phyloP scores from a whole-genome alignment of 2,888 invertebrate genomes.

The Platynereis dumerilii region DNA sequence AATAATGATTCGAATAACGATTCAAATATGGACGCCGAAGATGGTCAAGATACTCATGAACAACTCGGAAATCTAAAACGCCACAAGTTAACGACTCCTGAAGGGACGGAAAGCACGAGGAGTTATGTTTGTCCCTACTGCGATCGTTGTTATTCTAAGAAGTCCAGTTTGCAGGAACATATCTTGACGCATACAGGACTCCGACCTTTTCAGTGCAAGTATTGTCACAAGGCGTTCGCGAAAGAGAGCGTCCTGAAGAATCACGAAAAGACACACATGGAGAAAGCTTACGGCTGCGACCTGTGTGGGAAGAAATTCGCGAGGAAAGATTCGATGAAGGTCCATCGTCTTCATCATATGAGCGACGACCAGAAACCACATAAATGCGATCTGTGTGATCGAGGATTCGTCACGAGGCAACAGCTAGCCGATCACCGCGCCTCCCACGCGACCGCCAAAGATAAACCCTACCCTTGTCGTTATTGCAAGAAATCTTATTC shows the following conservation, averaged over 20 bases:
- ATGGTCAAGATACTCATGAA: no score
- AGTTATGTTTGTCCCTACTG: background rate
- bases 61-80: no score
- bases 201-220: background rate
- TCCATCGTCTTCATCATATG: background rate
- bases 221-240: background rate
- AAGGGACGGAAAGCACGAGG: background rate
- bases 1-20: no score
- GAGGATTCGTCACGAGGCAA: background rate
- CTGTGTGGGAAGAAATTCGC: background rate
- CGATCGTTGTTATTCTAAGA: background rate
- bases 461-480: background rate
- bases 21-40: no score
- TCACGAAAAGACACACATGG: slow-evolving; percentile 7
- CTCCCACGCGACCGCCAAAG: background rate
- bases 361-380: background rate
- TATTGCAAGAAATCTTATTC: background rate
- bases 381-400: background rate
- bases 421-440: background rate
- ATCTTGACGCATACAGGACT: background rate
- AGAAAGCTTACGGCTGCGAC: background rate
- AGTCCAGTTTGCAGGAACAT: background rate
- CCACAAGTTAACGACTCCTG: no score
- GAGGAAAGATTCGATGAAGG: background rate
- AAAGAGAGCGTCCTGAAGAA: background rate